Evolutionary conservation across 2,888 invertebrate species (phyloP), one percentile per base, ranked within the genome.

Genomic region (Elgonia sp.): DNA sequence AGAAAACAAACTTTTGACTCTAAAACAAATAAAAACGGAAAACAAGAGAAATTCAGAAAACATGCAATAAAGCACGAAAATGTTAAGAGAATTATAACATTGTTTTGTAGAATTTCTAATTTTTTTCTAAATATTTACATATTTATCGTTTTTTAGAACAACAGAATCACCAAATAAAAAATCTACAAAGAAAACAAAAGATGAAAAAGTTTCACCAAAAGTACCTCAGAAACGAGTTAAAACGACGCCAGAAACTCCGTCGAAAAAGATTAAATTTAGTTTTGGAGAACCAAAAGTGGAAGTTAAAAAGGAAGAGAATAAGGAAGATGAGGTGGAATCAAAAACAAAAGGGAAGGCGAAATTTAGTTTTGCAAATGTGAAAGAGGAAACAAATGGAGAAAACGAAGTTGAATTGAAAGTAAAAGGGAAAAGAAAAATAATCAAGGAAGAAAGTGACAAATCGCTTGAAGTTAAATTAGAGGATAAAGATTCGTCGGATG

Each of bases 391-490:
- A 29, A 29, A 29, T 29, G 29, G 29, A 29, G 29, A 29, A 29
- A 29, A 29, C 29, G 5, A 29, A 29, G 29, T 29, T 29, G 29
- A 29, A 29, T 29, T 29, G 29, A 29, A 29, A 29, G 2, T 14
- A 75, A 46, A n/a, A 63, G 46, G 73, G 82, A 85, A 60, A 55
- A 42, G 18, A 42, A 40, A 42, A 18, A 40, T 37, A 62, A 18
- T 70, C 6, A 42, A 55, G 14, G 60, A 62, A 10, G 65, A 72
- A 46, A 21, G 20, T 76, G 73, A 79, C 37, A 57, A 80, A 84
- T 79, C 18, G 29, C 40, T 67, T 50, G n/a, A 82, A 65, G 83
- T 80, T 83, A 84, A 67, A 82, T 70, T 84, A 16, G 76, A 85
- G 63, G 50, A 84, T 84, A 70, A 76, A 76, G n/a, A 65, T 69